phyloP scores from a whole-genome alignment of 2,888 invertebrate species.

The Polymixis lichenea region DNA sequence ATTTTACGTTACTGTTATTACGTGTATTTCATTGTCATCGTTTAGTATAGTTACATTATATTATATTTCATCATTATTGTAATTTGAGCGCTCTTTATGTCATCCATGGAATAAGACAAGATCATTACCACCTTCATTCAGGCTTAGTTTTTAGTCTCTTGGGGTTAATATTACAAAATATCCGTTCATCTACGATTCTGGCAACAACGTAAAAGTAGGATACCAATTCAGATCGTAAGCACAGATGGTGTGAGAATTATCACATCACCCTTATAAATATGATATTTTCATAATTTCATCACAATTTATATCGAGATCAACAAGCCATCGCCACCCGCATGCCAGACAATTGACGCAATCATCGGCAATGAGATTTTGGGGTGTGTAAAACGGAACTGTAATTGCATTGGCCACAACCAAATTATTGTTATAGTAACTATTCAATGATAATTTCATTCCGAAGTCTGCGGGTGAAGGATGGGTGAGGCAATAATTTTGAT shows the following conservation, averaged over 20 bases:
- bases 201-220: conserved; percentile 7
- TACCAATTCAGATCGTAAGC: conserved; percentile 52
- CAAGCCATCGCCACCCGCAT: conserved; percentile 89
- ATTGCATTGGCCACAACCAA: conserved; percentile 89
- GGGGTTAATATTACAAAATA: neutral
- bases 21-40: neutral
- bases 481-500: conserved; percentile 72
- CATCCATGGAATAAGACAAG: neutral
- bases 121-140: neutral
- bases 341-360: conserved; percentile 89
- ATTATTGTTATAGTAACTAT: conserved; percentile 88
- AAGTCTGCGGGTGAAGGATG: conserved; percentile 80
- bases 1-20: neutral
- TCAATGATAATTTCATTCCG: conserved; percentile 85
- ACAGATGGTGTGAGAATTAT: conserved; percentile 77
- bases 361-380: conserved; percentile 88
- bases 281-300: conserved; percentile 83
- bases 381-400: conserved; percentile 86
- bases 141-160: neutral
- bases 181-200: neutral
- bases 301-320: conserved; percentile 86
- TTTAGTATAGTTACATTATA: neutral
- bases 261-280: conserved; percentile 71
- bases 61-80: neutral
- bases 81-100: neutral